phyloP scores from a whole-genome alignment of 1,140 invertebrate species.

The Ips typographus region DNA sequence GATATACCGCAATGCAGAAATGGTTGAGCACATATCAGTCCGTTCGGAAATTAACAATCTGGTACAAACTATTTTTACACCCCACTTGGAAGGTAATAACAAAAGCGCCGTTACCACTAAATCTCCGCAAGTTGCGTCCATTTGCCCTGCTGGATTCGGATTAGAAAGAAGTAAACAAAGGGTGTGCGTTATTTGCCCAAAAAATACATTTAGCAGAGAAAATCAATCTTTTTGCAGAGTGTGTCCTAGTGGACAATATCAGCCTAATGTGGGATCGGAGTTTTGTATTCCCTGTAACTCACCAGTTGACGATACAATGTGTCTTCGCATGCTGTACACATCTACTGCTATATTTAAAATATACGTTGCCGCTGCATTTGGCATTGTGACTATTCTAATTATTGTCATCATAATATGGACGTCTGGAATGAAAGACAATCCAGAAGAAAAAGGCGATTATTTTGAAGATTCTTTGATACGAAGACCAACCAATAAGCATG shows the following conservation, averaged over 20 bases:
- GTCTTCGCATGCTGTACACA: constrained; percentile 43
- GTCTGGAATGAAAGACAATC: constrained; percentile 15
- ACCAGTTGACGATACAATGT: constrained; percentile 46
- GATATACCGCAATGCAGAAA: constrained; percentile 45
- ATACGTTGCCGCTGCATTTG: constrained; percentile 41
- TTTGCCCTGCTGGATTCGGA: constrained; percentile 45
- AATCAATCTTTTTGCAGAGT: constrained; percentile 42
- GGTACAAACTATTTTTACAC: constrained; percentile 32
- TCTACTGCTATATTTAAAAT: constrained; percentile 42
- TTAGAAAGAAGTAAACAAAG: constrained; percentile 40
- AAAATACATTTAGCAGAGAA: constrained; percentile 44
- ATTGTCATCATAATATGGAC: constrained; percentile 37
- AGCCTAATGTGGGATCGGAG: constrained; percentile 44
- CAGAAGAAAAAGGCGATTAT: neutral
- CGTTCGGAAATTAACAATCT: constrained; percentile 41
- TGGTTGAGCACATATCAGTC: constrained; percentile 44
- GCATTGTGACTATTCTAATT: constrained; percentile 34
- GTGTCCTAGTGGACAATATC: constrained; percentile 47
- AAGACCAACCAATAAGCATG: too few relatives aligned
- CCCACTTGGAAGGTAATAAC: constrained; percentile 24
- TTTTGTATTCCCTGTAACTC: constrained; percentile 44
- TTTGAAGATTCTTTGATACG: too few relatives aligned
- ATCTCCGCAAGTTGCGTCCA: constrained; percentile 41
- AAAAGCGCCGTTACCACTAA: constrained; percentile 31
- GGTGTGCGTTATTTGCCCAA: constrained; percentile 46